phyloP scores from a whole-genome alignment of 1,140 invertebrate species.

The Drosophila sulfurigaster region DNA sequence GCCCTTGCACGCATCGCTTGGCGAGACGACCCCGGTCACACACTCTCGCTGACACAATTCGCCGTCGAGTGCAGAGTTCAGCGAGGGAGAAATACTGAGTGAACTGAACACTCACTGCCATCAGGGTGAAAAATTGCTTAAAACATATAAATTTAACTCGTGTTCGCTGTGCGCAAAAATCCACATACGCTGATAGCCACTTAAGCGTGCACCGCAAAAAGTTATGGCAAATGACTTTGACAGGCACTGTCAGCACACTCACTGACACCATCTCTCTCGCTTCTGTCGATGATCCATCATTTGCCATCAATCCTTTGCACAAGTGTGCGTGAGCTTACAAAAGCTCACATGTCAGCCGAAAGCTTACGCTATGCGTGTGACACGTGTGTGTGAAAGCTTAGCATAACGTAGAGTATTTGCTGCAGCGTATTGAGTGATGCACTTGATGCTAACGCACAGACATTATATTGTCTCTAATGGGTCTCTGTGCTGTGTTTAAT shows the following conservation, averaged over 20 bases:
- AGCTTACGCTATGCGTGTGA: not conserved
- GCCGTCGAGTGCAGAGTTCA: constrained; percentile 9
- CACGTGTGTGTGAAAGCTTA: constrained; percentile 2
- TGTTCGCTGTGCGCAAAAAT: not conserved
- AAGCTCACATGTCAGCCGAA: not conserved
- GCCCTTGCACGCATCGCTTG: constrained; percentile 8
- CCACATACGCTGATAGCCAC: not conserved
- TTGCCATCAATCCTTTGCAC: not conserved
- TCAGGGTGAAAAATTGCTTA: not conserved
- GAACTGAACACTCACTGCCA: no score
- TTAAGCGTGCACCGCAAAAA: not conserved
- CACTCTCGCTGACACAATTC: constrained; percentile 61
- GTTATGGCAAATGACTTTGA: constrained; percentile 16
- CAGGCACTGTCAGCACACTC: constrained; percentile 15
- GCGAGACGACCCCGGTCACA: constrained; percentile 33
- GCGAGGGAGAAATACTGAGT: not conserved
- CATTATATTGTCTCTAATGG: constrained; percentile 23
- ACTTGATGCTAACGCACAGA: constrained; percentile 50
- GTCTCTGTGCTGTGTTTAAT: constrained; percentile 43
- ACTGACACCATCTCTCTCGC: not conserved
- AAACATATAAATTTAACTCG: constrained; percentile 16
- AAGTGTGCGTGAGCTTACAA: constrained; percentile 20
- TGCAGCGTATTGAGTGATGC: constrained; percentile 13
- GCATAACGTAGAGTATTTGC: not conserved
- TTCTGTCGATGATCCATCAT: not conserved